phyloP scores from a whole-genome alignment of 2,888 invertebrate genomes.

The Crepidodera aurea region DNA sequence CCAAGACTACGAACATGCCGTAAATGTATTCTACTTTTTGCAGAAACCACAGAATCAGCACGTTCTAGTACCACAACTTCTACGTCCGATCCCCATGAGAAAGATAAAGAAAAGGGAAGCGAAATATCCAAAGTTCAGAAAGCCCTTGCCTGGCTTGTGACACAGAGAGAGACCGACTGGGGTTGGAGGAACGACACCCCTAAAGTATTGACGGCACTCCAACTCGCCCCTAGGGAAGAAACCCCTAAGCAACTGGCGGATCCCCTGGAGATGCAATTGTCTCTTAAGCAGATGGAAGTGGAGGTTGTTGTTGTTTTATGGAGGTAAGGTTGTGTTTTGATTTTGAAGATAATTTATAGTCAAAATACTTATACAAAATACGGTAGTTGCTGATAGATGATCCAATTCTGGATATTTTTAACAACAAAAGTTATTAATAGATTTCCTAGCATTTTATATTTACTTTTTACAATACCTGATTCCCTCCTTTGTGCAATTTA shows the following conservation, averaged over 20 bases:
- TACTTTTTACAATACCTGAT: too few relatives aligned
- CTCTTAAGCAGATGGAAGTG: conserved; percentile 87
- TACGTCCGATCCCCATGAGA: conserved; percentile 24
- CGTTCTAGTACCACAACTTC: conserved; percentile 35
- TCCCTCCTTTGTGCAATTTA: too few relatives aligned
- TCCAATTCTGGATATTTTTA: too few relatives aligned
- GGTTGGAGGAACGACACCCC: conserved; percentile 89
- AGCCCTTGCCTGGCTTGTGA: conserved; percentile 66
- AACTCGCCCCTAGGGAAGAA: conserved; percentile 65
- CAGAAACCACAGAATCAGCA: conserved; percentile 45
- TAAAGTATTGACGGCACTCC: conserved; percentile 80
- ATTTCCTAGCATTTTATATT: too few relatives aligned
- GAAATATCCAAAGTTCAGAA: conserved; percentile 68
- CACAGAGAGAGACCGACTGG: conserved; percentile 71
- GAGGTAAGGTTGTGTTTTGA: conserved; percentile 65
- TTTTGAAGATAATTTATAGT: too few relatives aligned
- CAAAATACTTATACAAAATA: too few relatives aligned
- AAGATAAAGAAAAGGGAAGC: conserved; percentile 49
- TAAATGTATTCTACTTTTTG: neutral
- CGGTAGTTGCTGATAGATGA: too few relatives aligned
- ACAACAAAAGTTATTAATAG: too few relatives aligned
- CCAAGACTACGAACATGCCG: too few relatives aligned
- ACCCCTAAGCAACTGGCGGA: conserved; percentile 62
- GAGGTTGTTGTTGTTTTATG: conserved; percentile 84
- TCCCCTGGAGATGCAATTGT: conserved; percentile 76